Evolutionary conservation across 2,888 invertebrate species (phyloP).

Genomic region (Alitta virens): DNA sequence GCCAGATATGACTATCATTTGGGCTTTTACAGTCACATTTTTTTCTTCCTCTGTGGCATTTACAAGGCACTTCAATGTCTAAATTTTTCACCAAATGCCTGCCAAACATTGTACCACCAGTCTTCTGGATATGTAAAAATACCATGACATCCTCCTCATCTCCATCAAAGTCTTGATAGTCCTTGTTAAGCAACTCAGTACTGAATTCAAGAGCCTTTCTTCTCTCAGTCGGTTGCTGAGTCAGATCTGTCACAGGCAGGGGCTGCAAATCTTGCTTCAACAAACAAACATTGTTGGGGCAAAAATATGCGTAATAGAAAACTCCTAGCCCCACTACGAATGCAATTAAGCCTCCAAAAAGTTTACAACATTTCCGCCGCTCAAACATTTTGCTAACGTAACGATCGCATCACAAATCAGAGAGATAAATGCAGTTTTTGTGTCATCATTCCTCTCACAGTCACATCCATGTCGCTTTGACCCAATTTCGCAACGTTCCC

Average conservation of each 20-base stretch:
- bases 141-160: constrained; percentile 94
- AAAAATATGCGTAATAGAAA: constrained; percentile 85
- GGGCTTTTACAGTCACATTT: constrained; percentile 61
- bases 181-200: constrained; percentile 71
- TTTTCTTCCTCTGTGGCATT: constrained; percentile 84
- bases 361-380: too few relatives aligned
- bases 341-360: background rate
- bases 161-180: constrained; percentile 54
- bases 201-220: constrained; percentile 62
- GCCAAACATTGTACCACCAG: constrained; percentile 95
- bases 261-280: constrained; percentile 32
- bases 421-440: too few relatives aligned
- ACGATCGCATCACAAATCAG: too few relatives aligned
- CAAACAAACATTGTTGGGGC: constrained; percentile 76
- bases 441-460: too few relatives aligned
- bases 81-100: constrained; percentile 93
- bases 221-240: too few relatives aligned
- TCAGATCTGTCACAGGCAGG: constrained; percentile 1
- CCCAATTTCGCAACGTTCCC: too few relatives aligned
- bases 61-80: constrained; percentile 87
- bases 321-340: constrained; percentile 79
- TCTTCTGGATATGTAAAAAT: constrained; percentile 97
- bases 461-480: too few relatives aligned
- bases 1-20: constrained; percentile 64
- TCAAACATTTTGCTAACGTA: too few relatives aligned